phyloP scores from a whole-genome alignment of 1,140 invertebrate genomes.

The Cephus cinctus region DNA sequence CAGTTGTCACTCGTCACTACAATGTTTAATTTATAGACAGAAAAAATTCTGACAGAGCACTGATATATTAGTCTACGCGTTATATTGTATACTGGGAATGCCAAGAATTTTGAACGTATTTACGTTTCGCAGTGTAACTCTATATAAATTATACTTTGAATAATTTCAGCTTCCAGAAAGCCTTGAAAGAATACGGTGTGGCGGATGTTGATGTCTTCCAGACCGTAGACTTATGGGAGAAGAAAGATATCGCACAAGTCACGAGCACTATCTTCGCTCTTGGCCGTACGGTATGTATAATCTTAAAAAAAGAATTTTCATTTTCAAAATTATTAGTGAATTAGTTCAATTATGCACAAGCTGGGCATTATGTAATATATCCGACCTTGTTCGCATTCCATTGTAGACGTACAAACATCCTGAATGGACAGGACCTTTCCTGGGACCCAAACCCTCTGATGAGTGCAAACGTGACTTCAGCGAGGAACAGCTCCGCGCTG shows the following conservation, averaged over 20 bases:
- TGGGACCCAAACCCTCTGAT: slow-evolving; percentile 83
- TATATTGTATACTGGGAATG: neutral
- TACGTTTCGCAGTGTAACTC: neutral
- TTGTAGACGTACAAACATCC: slow-evolving; percentile 80
- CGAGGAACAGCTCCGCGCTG: slow-evolving; percentile 82
- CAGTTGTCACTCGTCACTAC: too few species aligned
- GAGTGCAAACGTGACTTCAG: slow-evolving; percentile 87
- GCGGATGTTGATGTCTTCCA: slow-evolving; percentile 90
- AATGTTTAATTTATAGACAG: too few species aligned
- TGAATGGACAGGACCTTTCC: slow-evolving; percentile 81
- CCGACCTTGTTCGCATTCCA: slow-evolving; percentile 18
- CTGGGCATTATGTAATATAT: neutral
- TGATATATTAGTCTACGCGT: neutral
- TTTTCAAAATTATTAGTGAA: neutral
- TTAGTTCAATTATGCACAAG: too few species aligned
- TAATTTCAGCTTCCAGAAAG: slow-evolving; percentile 81
- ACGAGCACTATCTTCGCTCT: slow-evolving; percentile 85
- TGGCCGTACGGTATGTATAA: slow-evolving; percentile 74
- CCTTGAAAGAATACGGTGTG: slow-evolving; percentile 83
- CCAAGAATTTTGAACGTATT: neutral
- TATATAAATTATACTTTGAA: slow-evolving; percentile 8
- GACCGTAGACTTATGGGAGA: slow-evolving; percentile 90
- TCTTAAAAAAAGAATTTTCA: slow-evolving; percentile 4
- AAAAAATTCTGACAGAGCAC: too few species aligned
- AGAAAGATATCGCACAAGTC: slow-evolving; percentile 89